Evolutionary conservation across 2,797 vertebrate genomes (phyloP), one percentile per base, ranked within the genome.

Genomic region (Brachyalestes nurse): DNA sequence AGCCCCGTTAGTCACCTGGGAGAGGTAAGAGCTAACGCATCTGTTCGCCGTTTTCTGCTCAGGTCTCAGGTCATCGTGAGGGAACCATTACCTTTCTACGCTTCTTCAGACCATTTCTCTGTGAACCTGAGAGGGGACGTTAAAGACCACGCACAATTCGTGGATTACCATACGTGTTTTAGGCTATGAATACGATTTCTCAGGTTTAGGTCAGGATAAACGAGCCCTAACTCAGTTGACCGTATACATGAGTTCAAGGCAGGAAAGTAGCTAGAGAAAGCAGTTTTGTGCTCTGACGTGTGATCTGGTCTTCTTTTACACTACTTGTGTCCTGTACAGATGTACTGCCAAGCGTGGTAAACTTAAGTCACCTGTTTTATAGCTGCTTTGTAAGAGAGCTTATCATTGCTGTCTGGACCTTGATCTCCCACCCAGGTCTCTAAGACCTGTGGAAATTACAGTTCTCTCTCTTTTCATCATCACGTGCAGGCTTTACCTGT

Each of bases 371-470:
- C 71, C 53, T 73, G 16, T 78, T 79, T 90, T 78, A 75, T 67
- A 78, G 57, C 67, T 65, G 71, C 49, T 70, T 70, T 76, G 81
- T 79, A 76, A 76, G 19, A 55, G 8, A 5, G 75, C 86, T 93
- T 94, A 93, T 95, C 93, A 91, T 88, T 77, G 65, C 14, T 45
- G 83, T 74, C 75, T 90, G 92, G 86, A 94, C 93, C 85, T 94
- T 94, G 93, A 64, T 60, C 92, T 85, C n/a, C 64, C 91, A 72
- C 8, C 77, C 78, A 77, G 19, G 78, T 77, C 25, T 40, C 66
- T 77, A 25, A 82, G 83, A 87, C 87, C 86, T 87, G 89, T n/a
- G 4, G 14, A 77, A 73, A 88, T 77, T 79, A 65, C 28, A 57
- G 42, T 65, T 67, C 57, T 79, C 73, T 78, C 2, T 5, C 77